Evolutionary conservation across 2,888 invertebrate species (phyloP), one percentile per base, ranked within the genome.

Genomic region (Rotaria magnacalcarata): DNA sequence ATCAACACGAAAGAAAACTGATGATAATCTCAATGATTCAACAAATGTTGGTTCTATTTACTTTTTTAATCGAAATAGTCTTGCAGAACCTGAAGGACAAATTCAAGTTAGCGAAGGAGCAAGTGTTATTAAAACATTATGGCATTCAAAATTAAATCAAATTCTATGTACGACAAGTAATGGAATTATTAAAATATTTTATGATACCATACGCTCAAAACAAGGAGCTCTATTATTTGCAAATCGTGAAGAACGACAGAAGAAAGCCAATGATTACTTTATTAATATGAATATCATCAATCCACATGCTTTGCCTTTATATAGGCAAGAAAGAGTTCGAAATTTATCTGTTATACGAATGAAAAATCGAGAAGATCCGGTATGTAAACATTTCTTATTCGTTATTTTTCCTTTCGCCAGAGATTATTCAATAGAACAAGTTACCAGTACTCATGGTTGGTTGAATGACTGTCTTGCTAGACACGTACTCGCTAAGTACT

Each of bases 71-170:
- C 52, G 86, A 27, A 50, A 87, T 52, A 67, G 58, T 84, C 41
- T 52, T 84, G 34, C 80, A 47, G 11, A 58, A 41, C 27, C 52
- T 47, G 41, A 87, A 50, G 58, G 84, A 54, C 50, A 52, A n/a
- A 34, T 74, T 10, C 50, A 75, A 54, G 85, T 75, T 34, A 52
- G 86, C 34, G 84, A 60, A n/a, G 41, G 56, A 21, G 86, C 85
- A 58, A 75, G 92, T 88, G 94, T 96, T 0, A 95, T 98, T 1
- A 95, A 96, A 90, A 93, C 94, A 0, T 91, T 95, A 0, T 99
- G 99, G 99, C 98, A 99, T 92, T 95, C 98, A 0, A 96, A 96
- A 90, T 91, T 99, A n/a, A 98, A 99, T 90, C 99, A 99, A 90
- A 94, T 99, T 75, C 95, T 97, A 88, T 94, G 96, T 0, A 95